Percentiles rank a stretch among this genome's conserved stretches.
phyloP scores from a whole-genome alignment of 2,113 vertebrate species.

The Saguinus imperator region DNA sequence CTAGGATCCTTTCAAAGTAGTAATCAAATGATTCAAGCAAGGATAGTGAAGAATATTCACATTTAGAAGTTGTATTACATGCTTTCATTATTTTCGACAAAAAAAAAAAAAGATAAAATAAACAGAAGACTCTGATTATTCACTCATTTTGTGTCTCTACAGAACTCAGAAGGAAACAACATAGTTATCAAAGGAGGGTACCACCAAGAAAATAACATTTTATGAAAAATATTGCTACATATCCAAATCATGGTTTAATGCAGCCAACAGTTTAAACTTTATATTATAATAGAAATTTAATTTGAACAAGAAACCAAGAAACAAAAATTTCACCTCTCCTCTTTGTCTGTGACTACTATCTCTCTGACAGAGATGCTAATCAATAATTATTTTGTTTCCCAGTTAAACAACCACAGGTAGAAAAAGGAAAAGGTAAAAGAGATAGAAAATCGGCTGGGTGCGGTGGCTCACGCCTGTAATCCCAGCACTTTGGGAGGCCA shows the following conservation, averaged over 20 bases:
- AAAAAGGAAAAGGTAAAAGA: not conserved
- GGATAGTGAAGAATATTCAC: not conserved
- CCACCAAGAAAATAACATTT: not conserved
- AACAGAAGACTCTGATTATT: not conserved
- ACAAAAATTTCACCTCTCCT: not conserved
- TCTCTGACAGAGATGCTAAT: not conserved
- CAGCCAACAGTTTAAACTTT: not conserved
- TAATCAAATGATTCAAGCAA: conserved; percentile 14
- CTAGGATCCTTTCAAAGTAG: not conserved
- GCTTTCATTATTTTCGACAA: not conserved
- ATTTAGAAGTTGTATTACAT: not conserved
- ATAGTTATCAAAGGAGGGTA: not conserved
- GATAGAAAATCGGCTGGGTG: not conserved
- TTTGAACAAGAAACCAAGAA: not conserved
- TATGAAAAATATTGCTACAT: not conserved
- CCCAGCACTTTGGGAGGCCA: too few relatives aligned
- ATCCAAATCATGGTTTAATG: not conserved
- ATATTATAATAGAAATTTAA: not conserved
- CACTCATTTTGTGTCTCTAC: not conserved
- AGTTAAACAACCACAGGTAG: not conserved
- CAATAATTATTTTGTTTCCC: not conserved
- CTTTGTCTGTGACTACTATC: not conserved
- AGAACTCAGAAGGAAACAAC: not conserved
- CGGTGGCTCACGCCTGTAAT: too few relatives aligned
- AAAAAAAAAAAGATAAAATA: not conserved